Conservation (phyloP, 2,797 vertebrate genomes). For the Leptoclinus maculatus region DNA sequence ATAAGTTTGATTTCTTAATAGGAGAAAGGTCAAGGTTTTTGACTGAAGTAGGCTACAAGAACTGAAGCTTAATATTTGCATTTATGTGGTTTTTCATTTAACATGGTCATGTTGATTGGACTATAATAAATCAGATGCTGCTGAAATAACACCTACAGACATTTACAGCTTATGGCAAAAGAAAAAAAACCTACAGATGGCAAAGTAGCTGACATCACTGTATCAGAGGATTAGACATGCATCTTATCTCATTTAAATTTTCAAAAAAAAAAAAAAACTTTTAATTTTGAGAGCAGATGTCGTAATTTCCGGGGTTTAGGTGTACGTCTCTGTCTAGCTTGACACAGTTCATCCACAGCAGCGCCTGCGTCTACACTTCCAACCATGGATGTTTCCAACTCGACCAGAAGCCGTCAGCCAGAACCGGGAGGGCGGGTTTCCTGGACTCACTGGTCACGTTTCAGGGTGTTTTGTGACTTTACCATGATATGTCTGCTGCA, state of each 20-base stretch:
- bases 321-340: slow-evolving; percentile 7
- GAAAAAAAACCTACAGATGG: slow-evolving; percentile 13
- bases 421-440: slow-evolving; percentile 76
- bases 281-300: slow-evolving; percentile 44
- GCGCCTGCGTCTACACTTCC: slow-evolving; percentile 78
- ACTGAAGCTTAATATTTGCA: neutral
- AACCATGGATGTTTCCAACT: slow-evolving; percentile 72
- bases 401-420: slow-evolving; percentile 62
- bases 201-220: slow-evolving; percentile 24
- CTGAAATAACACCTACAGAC: neutral
- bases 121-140: neutral
- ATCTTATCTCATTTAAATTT: neutral
- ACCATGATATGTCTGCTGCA: slow-evolving; percentile 16
- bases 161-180: neutral
- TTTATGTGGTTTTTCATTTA: neutral
- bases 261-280: slow-evolving; percentile 5
- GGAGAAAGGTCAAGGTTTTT: neutral
- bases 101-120: neutral
- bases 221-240: slow-evolving; percentile 17
- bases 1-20: neutral
- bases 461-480: slow-evolving; percentile 45
- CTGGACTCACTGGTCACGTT: slow-evolving; percentile 64
- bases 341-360: slow-evolving; percentile 35
- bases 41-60: neutral
- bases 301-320: slow-evolving; percentile 21